Evolutionary conservation across 2,888 invertebrate species (phyloP), one percentile per base, ranked within the genome.

Genomic region (Nemotelus nigrinus): DNA sequence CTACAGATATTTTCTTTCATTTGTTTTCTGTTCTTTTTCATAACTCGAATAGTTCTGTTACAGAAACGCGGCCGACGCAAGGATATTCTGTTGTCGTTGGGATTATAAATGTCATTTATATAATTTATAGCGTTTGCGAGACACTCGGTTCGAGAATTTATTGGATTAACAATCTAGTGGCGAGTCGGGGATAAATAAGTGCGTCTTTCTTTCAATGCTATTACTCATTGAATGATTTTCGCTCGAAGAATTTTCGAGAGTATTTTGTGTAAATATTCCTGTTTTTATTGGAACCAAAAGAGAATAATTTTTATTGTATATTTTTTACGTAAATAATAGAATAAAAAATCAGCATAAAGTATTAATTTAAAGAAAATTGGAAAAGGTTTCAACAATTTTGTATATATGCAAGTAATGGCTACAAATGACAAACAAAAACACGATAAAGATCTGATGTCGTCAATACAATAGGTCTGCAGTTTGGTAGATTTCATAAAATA

Each of bases 21-120:
- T 68, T 39, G 39, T 53, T 4, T 65, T 65, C 41, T 41, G 5
- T 76, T 65, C n/a, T 47, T 63, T 74, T 67, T 65, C 58, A 55
- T 57, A 57, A 41, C 6, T 48, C 39, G 58, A 25, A 50, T 64
- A 67, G 67, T 74, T 39, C 60, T 63, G 74, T 63, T 74, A 65
- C 47, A 41, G 57, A n/a, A 45, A 58, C 44, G 10, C 41, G 45
- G 44, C 10, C n/a, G 50, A 58, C 47, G 70, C 71, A 58, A 78
- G 77, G 79, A 79, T 79, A 79, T 63, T 65, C 67, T 60, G 76
- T 47, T 79, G 78, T 79, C 77, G 58, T 74, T 67, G 78, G 79
- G 79, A 79, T 79, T 79, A 79, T 78, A 79, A 79, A 79, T 79
- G 79, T 79, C 79, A 76, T 78, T 72, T 77, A n/a, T 67, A 77